Evolutionary conservation across 2,113 vertebrate genomes (phyloP).

Genomic region (Piaya cayana): DNA sequence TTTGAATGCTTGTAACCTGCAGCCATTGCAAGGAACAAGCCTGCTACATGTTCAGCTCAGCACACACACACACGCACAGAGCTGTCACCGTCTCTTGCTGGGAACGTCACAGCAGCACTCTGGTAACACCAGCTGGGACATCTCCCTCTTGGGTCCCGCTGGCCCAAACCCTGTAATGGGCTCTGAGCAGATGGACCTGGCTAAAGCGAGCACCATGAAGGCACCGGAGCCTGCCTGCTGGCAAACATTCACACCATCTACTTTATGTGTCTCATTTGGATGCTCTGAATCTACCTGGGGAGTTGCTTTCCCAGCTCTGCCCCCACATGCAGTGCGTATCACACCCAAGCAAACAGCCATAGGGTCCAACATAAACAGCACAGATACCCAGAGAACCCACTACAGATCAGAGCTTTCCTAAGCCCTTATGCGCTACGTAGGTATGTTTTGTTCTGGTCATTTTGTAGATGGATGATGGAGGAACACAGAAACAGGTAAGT

Average conservation of each 20-base stretch:
- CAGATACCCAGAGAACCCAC: background rate
- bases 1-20: background rate
- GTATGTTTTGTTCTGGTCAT: too few species aligned
- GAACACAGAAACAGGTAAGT: background rate
- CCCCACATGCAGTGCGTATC: accelerated
- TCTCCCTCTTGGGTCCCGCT: accelerated
- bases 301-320: background rate
- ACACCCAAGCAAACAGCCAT: background rate
- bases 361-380: background rate
- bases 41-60: accelerated
- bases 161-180: accelerated
- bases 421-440: accelerated
- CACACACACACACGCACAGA: accelerated
- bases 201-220: accelerated
- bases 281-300: background rate
- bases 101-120: background rate
- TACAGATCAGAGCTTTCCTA: accelerated
- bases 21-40: background rate
- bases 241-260: background rate
- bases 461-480: accelerated
- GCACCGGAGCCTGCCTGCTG: accelerated
- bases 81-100: accelerated
- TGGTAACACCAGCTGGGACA: accelerated
- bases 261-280: background rate
- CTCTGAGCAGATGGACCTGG: background rate